Percentiles rank a stretch among this genome's conserved stretches.
Evolutionary conservation across 2,113 vertebrate species (phyloP).

Genomic region (Connochaetes taurinus): DNA sequence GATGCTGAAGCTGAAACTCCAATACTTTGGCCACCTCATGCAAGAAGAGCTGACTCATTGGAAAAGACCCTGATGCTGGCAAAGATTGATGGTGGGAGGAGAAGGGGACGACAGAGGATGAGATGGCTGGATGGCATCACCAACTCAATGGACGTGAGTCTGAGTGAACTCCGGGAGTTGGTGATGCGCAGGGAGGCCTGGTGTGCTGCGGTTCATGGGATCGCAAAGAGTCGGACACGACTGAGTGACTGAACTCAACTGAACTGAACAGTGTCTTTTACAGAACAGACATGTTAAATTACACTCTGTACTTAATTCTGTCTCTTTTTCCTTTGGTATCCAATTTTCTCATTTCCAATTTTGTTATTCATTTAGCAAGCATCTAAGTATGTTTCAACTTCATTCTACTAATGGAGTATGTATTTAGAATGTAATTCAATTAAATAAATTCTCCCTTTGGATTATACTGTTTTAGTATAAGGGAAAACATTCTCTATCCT

Average conservation of each 20-base stretch:
- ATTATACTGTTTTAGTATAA: neutral
- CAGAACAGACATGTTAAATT: neutral
- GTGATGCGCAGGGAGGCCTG: too few species aligned
- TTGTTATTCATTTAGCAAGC: neutral
- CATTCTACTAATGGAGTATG: neutral
- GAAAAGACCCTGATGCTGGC: too few species aligned
- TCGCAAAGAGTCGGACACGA: accelerated
- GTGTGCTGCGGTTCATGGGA: too few species aligned
- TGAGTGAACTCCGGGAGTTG: too few species aligned
- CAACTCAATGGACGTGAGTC: too few species aligned
- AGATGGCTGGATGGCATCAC: too few species aligned
- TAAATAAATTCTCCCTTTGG: neutral
- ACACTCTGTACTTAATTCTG: neutral
- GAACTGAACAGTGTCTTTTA: neutral
- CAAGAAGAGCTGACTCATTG: too few species aligned
- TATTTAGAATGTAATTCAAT: neutral
- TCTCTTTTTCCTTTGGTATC: neutral
- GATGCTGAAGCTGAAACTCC: too few species aligned
- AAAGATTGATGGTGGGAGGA: too few species aligned
- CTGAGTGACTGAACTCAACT: too few species aligned
- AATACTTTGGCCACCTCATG: too few species aligned
- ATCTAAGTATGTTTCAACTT: neutral
- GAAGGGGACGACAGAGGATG: too few species aligned
- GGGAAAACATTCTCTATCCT: neutral
- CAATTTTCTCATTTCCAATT: neutral